Conservation (phyloP, 92 coral and sea anemone species). For the Parazoanthus darwini region DNA sequence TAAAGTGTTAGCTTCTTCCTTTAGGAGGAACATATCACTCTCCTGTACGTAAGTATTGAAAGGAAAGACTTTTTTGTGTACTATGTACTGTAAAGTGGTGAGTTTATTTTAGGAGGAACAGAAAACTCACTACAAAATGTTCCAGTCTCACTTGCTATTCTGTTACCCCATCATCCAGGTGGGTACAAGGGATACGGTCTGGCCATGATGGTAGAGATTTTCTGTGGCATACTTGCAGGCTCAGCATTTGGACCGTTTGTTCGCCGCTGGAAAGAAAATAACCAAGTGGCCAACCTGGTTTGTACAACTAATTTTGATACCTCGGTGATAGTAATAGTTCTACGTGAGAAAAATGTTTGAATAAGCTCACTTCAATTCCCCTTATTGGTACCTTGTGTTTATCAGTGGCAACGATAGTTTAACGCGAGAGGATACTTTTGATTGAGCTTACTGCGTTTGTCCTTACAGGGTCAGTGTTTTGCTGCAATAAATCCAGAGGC, state of each 20-base stretch:
- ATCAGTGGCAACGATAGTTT: too few relatives aligned
- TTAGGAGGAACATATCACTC: background rate
- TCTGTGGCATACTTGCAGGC: conserved; percentile 91
- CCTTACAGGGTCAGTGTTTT: conserved; percentile 90
- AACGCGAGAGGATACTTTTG: background rate
- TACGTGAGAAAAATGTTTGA: background rate
- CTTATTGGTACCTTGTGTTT: conserved; percentile 46
- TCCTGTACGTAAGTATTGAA: background rate
- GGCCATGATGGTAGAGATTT: conserved; percentile 93
- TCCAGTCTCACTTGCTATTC: background rate
- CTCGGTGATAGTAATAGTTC: background rate
- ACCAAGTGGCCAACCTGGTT: conserved; percentile 87
- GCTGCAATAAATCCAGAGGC: conserved; percentile 89
- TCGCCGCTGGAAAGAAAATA: conserved; percentile 82
- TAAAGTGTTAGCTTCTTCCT: background rate
- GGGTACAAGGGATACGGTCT: conserved; percentile 98
- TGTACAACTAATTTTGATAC: background rate
- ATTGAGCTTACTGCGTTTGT: background rate
- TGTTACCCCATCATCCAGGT: conserved; percentile 54
- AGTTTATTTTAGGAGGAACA: conserved; percentile 85
- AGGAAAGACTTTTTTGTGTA: background rate
- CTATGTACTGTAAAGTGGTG: conserved; percentile 49
- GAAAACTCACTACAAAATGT: conserved; percentile 53
- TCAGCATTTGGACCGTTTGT: conserved; percentile 91
- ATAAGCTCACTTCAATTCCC: background rate